Percentiles rank a stretch among this genome's conserved stretches.
phyloP scores from a whole-genome alignment of 30 jellyfish, hydroid and myxozoan species.

The Clytia hemisphaerica region DNA sequence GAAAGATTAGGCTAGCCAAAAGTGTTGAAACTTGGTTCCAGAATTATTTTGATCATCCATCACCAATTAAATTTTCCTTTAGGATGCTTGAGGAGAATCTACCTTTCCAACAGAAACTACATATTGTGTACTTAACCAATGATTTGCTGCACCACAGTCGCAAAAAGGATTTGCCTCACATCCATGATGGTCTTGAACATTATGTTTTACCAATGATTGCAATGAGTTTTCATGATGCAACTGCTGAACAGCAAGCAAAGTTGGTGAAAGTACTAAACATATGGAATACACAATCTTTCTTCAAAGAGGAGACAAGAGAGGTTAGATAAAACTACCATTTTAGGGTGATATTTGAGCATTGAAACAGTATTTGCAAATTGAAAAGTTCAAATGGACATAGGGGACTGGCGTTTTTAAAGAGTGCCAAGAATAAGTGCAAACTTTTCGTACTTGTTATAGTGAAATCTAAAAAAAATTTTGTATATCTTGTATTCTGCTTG shows the following conservation, averaged over 20 bases:
- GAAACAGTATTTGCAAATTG: no score
- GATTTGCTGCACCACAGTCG: slow-evolving; percentile 92
- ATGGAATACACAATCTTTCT: slow-evolving; percentile 80
- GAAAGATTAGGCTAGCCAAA: no score
- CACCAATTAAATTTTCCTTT: neutral
- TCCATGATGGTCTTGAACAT: slow-evolving; percentile 62
- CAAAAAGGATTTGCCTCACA: slow-evolving; percentile 63
- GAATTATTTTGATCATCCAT: neutral
- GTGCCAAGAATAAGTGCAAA: no score
- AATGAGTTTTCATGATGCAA: slow-evolving; percentile 51
- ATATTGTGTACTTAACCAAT: slow-evolving; percentile 67
- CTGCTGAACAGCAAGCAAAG: slow-evolving; percentile 63
- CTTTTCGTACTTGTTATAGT: no score
- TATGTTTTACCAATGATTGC: slow-evolving; percentile 62
- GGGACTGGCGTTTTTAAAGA: no score
- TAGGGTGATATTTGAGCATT: no score
- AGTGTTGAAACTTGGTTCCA: neutral
- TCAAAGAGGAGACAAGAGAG: slow-evolving; percentile 55
- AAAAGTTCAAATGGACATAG: no score
- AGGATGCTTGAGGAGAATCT: slow-evolving; percentile 43
- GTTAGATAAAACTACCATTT: no score
- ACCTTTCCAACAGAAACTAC: slow-evolving; percentile 67
- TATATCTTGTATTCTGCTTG: no score
- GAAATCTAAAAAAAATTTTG: no score
- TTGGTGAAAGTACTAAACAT: slow-evolving; percentile 69